Base-by-base conservation (phyloP, 1,140 invertebrate genomes). In the Aphidius ervi region DNA sequence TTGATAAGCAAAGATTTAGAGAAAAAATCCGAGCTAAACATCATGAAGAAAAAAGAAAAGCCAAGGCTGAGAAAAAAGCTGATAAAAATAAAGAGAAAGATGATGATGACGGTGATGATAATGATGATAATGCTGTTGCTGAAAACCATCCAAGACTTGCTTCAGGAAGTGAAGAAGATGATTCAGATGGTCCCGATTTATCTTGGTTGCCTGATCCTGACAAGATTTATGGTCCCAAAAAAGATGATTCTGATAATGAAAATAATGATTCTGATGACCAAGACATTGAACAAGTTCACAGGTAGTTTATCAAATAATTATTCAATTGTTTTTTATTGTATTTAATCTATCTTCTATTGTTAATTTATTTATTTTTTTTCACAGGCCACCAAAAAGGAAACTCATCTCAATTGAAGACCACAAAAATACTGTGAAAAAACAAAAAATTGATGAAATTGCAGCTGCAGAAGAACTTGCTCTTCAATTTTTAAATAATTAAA, bases 121-220 rank as follows among this genome's bases (percentile, higher is more conserved):
- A 65, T 63, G 49, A 71, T 66, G 61, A 68, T 46, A 54, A 49
- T 83, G 46, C 16, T 16, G 16, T 16, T 16, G 16, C 16, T 16
- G 16, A 16, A 16, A 16, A 16, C 1, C 16, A 47, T 46, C 66
- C 67, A 23, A 62, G 65, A 72, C 23, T 31, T 31, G 23, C 23
- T 31, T 31, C 23, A 31, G 82, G 81, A 6, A 81, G 75, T 66
- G 79, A 81, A 62, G 84, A 84, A 46, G 82, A 79, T 20, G 79
- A 79, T 46, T 74, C 76, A 41, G 77, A 46, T 67, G 84, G 83
- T 53, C 86, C 87, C 45, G 89, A 93, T 75, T 72, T 93, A 16
- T 90, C 88, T 6, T 91, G 88, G 87, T 74, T 94, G 54, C 91
- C 91, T 16, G 91, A 94, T 84, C 90, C 90, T 40, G 90, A 93